Conservation (phyloP, 2,888 invertebrate genomes). For the Tachina grossa region DNA sequence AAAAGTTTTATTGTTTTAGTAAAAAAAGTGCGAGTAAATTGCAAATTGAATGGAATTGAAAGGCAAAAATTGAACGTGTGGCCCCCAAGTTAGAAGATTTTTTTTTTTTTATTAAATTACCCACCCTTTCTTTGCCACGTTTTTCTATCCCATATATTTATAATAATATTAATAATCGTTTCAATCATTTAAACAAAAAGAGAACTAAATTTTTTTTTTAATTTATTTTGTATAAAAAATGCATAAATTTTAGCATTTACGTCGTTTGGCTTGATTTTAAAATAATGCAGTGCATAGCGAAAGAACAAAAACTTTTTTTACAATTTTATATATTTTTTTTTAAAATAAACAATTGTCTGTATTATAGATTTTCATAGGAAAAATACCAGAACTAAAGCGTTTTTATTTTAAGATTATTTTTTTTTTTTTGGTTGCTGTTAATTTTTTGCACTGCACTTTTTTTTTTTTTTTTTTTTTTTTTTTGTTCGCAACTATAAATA, state of each 20-base stretch:
- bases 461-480: constrained; percentile 61
- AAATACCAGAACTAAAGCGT: constrained; percentile 69
- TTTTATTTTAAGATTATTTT: constrained; percentile 48
- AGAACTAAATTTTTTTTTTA: constrained; percentile 27
- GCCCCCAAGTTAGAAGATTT: no score
- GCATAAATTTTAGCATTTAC: constrained; percentile 71
- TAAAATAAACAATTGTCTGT: constrained; percentile 64
- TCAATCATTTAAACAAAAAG: constrained; percentile 62
- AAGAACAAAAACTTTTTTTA: constrained; percentile 50
- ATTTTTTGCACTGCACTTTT: constrained; percentile 54
- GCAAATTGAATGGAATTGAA: no score
- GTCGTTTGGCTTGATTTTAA: constrained; percentile 67
- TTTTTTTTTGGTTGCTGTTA: constrained; percentile 38
- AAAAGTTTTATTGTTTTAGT: no score
- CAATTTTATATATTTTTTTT: constrained; percentile 51
- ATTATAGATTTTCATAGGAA: constrained; percentile 66
- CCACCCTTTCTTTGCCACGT: background rate
- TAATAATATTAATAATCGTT: constrained; percentile 35
- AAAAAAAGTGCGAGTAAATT: no score
- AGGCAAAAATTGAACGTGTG: no score
- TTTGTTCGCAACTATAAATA: constrained; percentile 63
- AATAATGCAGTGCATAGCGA: constrained; percentile 41
- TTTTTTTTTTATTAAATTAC: background rate
- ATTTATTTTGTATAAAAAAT: constrained; percentile 66
- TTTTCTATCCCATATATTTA: background rate